Conservation (phyloP, 1,140 invertebrate genomes). For the Protaetia brevitarsis region DNA sequence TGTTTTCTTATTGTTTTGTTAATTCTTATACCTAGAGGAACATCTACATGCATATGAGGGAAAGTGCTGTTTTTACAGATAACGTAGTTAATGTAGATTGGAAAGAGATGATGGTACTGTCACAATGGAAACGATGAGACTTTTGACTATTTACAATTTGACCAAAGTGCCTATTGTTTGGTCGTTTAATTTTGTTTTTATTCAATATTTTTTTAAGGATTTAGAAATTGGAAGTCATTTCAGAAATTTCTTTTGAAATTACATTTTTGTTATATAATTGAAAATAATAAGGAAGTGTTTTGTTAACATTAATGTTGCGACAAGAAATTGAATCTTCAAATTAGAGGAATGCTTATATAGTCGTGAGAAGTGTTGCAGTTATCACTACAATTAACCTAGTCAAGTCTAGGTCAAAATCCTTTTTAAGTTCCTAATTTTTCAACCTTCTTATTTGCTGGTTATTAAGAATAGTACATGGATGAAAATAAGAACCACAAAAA, state of each 20-base stretch:
- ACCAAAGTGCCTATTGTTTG: slow-evolving; percentile 47
- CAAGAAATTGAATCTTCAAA: slow-evolving; percentile 6
- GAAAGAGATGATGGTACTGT: slow-evolving; percentile 28
- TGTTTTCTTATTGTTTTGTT: slow-evolving; percentile 27
- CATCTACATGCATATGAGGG: slow-evolving; percentile 9
- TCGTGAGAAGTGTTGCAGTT: too few species aligned
- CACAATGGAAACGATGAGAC: slow-evolving; percentile 25
- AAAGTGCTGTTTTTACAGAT: slow-evolving; percentile 17
- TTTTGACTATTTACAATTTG: slow-evolving; percentile 28
- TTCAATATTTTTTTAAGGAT: slow-evolving; percentile 10
- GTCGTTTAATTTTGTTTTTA: slow-evolving; percentile 31
- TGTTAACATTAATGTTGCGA: slow-evolving; percentile 9
- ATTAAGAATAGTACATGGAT: background rate
- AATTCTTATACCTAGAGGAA: slow-evolving; percentile 22
- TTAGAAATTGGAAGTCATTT: slow-evolving; percentile 4
- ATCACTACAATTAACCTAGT: too few species aligned
- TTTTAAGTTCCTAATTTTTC: too few species aligned
- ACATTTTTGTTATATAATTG: slow-evolving; percentile 12
- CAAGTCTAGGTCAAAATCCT: too few species aligned
- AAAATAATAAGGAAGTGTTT: slow-evolving; percentile 7
- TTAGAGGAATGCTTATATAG: too few species aligned
- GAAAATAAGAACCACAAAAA: background rate
- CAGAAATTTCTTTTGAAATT: slow-evolving; percentile 14
- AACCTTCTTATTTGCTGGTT: too few species aligned
- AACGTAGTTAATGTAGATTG: slow-evolving; percentile 14